Conservation (phyloP, 2,113 vertebrate genomes). For the Oreamnos americanus region DNA sequence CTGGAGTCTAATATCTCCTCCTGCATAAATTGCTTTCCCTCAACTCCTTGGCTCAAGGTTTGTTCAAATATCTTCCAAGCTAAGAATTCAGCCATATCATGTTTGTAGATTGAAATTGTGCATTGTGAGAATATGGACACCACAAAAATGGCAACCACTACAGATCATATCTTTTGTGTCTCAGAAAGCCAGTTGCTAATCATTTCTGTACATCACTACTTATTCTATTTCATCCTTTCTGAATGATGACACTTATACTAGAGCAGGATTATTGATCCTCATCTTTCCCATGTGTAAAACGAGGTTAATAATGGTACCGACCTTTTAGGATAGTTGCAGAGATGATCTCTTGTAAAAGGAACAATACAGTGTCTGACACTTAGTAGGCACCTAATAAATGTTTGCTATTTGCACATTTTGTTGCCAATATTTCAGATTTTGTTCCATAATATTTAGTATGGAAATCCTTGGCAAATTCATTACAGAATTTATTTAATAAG, state of each 20-base stretch:
- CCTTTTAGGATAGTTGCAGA: background rate
- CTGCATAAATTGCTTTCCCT: background rate
- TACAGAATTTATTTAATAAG: background rate
- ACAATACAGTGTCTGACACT: background rate
- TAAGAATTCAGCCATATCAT: background rate
- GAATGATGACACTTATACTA: background rate
- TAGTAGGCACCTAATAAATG: background rate
- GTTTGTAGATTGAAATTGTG: background rate
- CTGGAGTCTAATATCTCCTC: background rate
- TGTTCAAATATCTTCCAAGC: background rate
- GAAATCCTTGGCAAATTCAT: background rate
- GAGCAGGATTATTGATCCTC: background rate
- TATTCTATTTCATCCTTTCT: background rate
- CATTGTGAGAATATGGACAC: background rate
- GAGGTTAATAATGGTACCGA: background rate
- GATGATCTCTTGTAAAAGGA: background rate
- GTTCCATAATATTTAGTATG: background rate
- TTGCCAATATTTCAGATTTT: background rate
- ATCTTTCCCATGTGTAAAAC: background rate
- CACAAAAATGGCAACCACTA: background rate
- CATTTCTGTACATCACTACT: background rate
- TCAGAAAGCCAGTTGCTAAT: background rate
- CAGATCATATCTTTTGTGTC: background rate
- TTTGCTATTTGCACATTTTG: conserved; percentile 4
- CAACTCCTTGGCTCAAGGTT: background rate